phyloP scores from a whole-genome alignment of 2,113 vertebrate species.

The Reinhardtius hippoglossoides region DNA sequence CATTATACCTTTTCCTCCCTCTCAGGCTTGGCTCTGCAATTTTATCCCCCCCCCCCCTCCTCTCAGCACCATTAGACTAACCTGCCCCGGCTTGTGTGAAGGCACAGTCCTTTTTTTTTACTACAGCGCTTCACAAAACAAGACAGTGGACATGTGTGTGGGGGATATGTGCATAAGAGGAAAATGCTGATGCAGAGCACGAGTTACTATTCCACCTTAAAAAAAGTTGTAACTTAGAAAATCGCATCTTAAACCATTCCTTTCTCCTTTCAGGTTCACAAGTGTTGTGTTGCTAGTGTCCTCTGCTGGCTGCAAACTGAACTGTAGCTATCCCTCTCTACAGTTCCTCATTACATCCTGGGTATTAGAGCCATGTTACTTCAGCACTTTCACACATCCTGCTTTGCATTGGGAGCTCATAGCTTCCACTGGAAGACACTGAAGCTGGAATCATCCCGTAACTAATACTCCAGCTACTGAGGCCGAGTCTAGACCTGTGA shows the following conservation, averaged over 20 bases:
- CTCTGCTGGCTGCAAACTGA: constrained; percentile 65
- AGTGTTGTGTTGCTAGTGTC: constrained; percentile 43
- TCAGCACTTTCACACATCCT: no score
- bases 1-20: constrained; percentile 49
- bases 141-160: constrained; percentile 32
- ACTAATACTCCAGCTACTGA: no score
- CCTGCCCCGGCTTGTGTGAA: constrained; percentile 57
- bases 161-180: not conserved
- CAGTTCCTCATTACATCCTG: not conserved
- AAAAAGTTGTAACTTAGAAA: not conserved
- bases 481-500: no score
- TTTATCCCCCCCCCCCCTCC: constrained; percentile 29
- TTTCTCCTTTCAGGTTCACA: not conserved
- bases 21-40: constrained; percentile 42
- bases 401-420: no score
- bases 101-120: constrained; percentile 18
- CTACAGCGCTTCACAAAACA: constrained; percentile 18
- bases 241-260: not conserved
- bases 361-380: no score
- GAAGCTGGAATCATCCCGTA: no score
- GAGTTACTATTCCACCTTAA: not conserved
- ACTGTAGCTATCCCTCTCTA: constrained; percentile 2
- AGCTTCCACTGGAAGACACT: no score
- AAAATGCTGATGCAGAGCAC: not conserved
- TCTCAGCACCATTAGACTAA: constrained; percentile 30